Evolutionary conservation across 2,888 invertebrate genomes (phyloP).

Genomic region (Melanchra persicariae): DNA sequence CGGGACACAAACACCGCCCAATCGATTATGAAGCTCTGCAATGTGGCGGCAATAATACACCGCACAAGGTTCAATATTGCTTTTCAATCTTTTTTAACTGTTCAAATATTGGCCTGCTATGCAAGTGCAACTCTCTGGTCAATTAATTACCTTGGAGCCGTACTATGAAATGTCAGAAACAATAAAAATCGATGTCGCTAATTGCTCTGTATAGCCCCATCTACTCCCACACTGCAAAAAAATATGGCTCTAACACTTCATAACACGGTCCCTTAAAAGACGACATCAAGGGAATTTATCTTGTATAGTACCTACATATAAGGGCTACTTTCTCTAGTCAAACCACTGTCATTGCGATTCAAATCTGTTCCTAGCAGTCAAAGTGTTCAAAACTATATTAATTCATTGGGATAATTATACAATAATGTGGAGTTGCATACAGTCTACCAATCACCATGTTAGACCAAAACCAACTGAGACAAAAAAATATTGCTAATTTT

Average conservation of each 20-base stretch:
- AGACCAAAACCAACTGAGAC: constrained; percentile 42
- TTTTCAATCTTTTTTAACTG: no score
- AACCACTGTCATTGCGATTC: background rate
- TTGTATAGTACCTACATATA: background rate
- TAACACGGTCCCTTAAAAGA: background rate
- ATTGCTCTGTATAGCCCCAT: constrained; percentile 19
- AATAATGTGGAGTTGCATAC: constrained; percentile 33
- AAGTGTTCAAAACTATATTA: background rate
- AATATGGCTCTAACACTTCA: constrained; percentile 1
- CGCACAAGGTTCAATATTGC: constrained; percentile 1
- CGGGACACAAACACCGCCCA: background rate
- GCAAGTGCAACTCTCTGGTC: no score
- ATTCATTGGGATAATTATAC: constrained; percentile 11
- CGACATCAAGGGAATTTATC: no score
- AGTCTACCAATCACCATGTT: constrained; percentile 50
- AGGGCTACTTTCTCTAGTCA: constrained; percentile 5
- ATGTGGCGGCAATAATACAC: background rate
- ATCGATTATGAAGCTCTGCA: background rate
- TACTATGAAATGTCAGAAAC: constrained; percentile 6
- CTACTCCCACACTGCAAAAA: constrained; percentile 33
- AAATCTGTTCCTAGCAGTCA: constrained; percentile 15
- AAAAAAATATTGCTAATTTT: constrained; percentile 4
- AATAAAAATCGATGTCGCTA: constrained; percentile 18
- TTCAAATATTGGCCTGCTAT: background rate
- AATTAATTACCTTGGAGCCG: background rate